Evolutionary conservation across 2,113 vertebrate species (phyloP), one percentile per base, ranked within the genome.

Genomic region (Embiotoca jacksoni): DNA sequence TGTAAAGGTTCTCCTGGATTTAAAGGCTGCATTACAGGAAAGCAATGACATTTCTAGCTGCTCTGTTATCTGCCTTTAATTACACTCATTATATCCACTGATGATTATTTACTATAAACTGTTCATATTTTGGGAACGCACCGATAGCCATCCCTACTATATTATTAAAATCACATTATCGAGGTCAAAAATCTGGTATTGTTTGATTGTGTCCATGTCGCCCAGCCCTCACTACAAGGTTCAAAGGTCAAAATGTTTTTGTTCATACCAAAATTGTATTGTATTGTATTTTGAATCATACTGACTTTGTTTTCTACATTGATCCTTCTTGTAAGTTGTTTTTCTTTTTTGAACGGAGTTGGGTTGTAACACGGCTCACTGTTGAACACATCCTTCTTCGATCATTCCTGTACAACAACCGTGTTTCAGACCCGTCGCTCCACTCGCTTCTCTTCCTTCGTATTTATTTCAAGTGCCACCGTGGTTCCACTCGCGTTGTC

Each of bases 401-500:
- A n/a, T 10, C 50, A 80, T 82, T 83, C 82, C 11, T 1, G 52
- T 36, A 63, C 59, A 75, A 7, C 52, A 16, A 8, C 33, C 74
- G 9, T 58, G 35, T 41, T 61, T 4, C 13, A 35, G 53, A 68
- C 32, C 63, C 50, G 41, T 66, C 63, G 55, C 72, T 84, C 77
- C 71, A 71, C 16, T 66, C 7, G 23, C 37, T 58, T 31, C 3
- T 10, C 53, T 73, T 36, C 30, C 33, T 39, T 94, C 59, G 30
- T 84, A 86, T 91, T 89, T 85, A 86, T 93, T 91, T 88, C 59
- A 94, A 88, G 94, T 94, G 93, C 90, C 92, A 95, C 91, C 83
- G 75, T 70, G 79, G 76, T 92, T 93, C 84, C 90, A 90, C 87
- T 94, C 23, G 95, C 92, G 88, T 95, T 93, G 94, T 95, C 93